Percentiles rank a stretch among this genome's conserved stretches.
Evolutionary conservation across 2,888 invertebrate species (phyloP).

Genomic region (Thymelicus sylvestris): DNA sequence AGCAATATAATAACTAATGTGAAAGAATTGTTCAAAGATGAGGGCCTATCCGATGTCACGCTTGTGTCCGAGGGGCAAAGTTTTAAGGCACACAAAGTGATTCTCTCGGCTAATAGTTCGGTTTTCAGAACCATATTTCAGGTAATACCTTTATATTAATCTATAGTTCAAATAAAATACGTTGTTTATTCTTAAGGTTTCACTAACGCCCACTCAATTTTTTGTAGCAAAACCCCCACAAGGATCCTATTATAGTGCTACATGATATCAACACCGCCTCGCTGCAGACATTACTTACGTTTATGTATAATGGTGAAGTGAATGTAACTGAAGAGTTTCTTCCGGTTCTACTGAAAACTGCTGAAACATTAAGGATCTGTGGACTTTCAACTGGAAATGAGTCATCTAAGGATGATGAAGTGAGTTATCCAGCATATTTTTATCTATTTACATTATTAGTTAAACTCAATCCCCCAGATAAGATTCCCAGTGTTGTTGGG

Average conservation of each 20-base stretch:
- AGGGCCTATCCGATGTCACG: constrained; percentile 87
- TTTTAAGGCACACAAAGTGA: constrained; percentile 88
- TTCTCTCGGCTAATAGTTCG: constrained; percentile 88
- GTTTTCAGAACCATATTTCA: constrained; percentile 87
- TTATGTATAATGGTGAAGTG: constrained; percentile 91
- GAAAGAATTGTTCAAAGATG: constrained; percentile 86
- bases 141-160: constrained; percentile 60
- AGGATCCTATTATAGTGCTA: constrained; percentile 90
- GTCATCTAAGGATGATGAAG: constrained; percentile 72
- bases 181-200: constrained; percentile 20
- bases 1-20: constrained; percentile 87
- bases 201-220: constrained; percentile 68
- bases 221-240: constrained; percentile 89
- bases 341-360: constrained; percentile 87
- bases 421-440: constrained; percentile 42
- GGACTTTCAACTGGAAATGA: constrained; percentile 87
- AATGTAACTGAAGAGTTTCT: constrained; percentile 89
- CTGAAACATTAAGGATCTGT: constrained; percentile 88
- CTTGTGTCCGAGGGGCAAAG: constrained; percentile 87
- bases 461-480: no score
- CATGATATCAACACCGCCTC: constrained; percentile 89
- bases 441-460: neutral
- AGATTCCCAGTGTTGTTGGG: no score
- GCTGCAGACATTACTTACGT: constrained; percentile 86
- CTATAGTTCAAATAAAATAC: neutral